Base-by-base conservation (phyloP, 2,888 invertebrate genomes). In the Netelia virgata region DNA sequence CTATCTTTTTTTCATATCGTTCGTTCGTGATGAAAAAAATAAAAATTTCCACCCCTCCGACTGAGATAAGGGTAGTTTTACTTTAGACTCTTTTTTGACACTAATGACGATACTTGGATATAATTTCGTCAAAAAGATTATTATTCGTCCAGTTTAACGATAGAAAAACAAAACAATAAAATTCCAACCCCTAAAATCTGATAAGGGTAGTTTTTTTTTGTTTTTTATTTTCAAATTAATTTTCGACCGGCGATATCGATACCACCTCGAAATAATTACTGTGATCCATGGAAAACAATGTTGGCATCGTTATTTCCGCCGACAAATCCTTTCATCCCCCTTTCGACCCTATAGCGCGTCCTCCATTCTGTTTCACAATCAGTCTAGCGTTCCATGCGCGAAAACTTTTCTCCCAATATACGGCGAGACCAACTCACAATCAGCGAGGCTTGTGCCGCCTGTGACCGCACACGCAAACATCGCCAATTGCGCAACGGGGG, bases 401-500 rank as follows among this genome's bases (percentile, higher is more conserved):
- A 11, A 59, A 69, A 76, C 36, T 82, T 64, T 63, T 57, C 69
- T 41, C n/a, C 41, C 53, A 55, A 75, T 75, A 61, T 43, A 23
- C 23, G 23, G 63, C 70, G 70, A 76, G 75, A 55, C 76, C 63
- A 69, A 55, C 43, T 82, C 70, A 76, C 82, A 82, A 82, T 82
- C 75, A 76, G 75, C 41, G 69, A 55, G 55, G 76, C 64, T 82
- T 76, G 70, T 76, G 69, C 43, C 61, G 69, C 61, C 55, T 69
- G 76, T 47, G 63, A 63, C 53, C 68, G 20, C 76, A 28, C 28
- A 28, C 28, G 20, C 70, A 75, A 61, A 41, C 55, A 63, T 69
- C 63, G 43, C 28, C 50, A 55, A 81, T 75, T 41, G 28, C 43
- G 57, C 9, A 57, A 9, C 75, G 69, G 47, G 47, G 47, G 47